Conservation (phyloP, 1,140 invertebrate species). For the Calephelis nemesis region DNA sequence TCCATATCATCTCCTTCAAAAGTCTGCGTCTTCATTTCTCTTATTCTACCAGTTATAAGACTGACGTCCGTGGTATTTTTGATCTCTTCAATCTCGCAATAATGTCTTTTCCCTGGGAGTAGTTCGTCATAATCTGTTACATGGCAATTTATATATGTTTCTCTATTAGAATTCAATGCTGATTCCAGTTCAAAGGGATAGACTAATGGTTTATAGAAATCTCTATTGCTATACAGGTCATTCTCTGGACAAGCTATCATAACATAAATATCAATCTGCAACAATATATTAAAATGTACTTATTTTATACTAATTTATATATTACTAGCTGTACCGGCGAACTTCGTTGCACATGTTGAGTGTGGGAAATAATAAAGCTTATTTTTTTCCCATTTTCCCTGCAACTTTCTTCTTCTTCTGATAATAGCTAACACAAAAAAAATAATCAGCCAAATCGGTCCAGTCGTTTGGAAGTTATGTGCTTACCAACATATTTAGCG, state of each 20-base stretch:
- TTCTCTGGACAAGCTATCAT: conserved; percentile 94
- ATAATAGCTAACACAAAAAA: no score
- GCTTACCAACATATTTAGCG: no score
- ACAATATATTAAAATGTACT: conserved; percentile 39
- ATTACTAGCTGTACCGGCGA: no score
- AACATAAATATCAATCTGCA: conserved; percentile 93
- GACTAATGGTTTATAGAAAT: conserved; percentile 93
- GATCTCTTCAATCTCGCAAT: conserved; percentile 78
- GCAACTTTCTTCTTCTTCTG: no score
- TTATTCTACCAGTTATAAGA: conserved; percentile 83
- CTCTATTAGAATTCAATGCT: conserved; percentile 86
- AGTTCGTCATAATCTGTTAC: conserved; percentile 89
- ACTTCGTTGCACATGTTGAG: no score
- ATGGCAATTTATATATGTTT: conserved; percentile 81
- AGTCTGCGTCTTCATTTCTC: conserved; percentile 62
- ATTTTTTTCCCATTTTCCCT: no score
- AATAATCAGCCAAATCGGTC: no score
- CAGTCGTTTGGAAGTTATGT: no score
- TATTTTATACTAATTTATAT: no score
- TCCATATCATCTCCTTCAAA: conserved; percentile 41
- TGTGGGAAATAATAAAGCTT: no score
- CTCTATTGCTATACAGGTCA: conserved; percentile 89
- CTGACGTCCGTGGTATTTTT: conserved; percentile 82
- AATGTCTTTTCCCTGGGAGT: conserved; percentile 82
- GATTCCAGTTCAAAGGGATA: conserved; percentile 96